Conservation (phyloP, 2,113 vertebrate species). For the Mormyrus iriodes region DNA sequence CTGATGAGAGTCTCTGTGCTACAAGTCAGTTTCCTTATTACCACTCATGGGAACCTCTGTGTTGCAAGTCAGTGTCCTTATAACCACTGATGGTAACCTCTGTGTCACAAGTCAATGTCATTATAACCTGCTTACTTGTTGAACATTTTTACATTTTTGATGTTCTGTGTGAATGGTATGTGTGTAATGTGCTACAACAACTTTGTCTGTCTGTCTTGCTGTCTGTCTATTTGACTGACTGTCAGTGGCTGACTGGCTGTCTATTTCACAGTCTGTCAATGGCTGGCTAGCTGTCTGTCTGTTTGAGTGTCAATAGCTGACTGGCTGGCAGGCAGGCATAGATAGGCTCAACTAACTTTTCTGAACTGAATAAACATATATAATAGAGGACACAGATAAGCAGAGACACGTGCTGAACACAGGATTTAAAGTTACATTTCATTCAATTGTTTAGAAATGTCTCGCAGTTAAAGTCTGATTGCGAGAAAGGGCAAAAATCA, state of each 20-base stretch:
- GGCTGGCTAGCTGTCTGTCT: neutral
- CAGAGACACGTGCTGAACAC: neutral
- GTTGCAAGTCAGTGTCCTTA: neutral
- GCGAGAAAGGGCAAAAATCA: neutral
- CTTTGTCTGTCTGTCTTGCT: neutral
- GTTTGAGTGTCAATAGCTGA: neutral
- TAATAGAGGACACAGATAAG: neutral
- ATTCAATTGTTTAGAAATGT: neutral
- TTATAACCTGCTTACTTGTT: no score
- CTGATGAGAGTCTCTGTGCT: rapidly evolving
- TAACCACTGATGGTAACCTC: neutral
- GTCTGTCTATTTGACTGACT: neutral
- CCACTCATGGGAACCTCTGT: neutral
- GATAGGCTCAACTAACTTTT: neutral
- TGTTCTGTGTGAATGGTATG: no score
- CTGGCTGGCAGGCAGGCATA: neutral
- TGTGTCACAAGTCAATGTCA: no score
- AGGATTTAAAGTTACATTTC: neutral
- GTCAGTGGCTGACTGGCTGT: neutral
- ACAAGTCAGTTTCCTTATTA: neutral
- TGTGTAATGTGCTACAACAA: no score
- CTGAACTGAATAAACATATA: neutral
- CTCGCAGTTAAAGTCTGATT: neutral
- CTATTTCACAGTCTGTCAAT: neutral
- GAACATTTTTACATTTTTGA: no score